Conservation (phyloP, 1,140 invertebrate genomes). For the Diachasmimorpha longicaudata region DNA sequence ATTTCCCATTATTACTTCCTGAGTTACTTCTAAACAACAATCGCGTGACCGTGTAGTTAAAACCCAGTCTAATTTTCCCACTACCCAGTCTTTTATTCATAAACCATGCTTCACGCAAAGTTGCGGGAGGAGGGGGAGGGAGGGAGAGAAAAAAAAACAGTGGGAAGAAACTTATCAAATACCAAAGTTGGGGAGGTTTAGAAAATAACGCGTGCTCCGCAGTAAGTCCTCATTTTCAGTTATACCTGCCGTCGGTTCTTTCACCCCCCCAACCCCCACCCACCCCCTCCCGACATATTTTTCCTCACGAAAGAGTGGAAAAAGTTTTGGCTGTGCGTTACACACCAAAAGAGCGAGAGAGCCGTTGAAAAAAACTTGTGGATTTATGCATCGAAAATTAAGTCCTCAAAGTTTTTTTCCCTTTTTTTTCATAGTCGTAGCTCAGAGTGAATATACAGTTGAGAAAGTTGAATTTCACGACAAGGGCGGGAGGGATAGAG, state of each 20-base stretch:
- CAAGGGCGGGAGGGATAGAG: not conserved
- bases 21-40: not conserved
- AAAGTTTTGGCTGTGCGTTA: not conserved
- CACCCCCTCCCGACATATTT: not conserved
- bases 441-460: not conserved
- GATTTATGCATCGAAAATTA: conserved; percentile 35
- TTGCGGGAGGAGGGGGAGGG: no score
- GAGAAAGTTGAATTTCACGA: not conserved
- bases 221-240: conserved; percentile 32
- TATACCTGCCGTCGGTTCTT: not conserved
- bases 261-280: not conserved
- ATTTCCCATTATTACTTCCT: not conserved
- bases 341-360: not conserved
- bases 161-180: conserved; percentile 24
- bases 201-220: conserved; percentile 2
- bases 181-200: conserved; percentile 19
- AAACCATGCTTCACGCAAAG: not conserved
- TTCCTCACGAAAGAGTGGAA: not conserved
- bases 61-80: not conserved
- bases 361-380: not conserved
- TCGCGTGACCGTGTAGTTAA: not conserved
- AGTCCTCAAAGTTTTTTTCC: conserved; percentile 9
- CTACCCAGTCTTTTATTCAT: not conserved
- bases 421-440: not conserved
- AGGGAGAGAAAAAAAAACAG: no score